Base-by-base conservation (phyloP, 2,113 vertebrate species). In the Alligator sinensis region DNA sequence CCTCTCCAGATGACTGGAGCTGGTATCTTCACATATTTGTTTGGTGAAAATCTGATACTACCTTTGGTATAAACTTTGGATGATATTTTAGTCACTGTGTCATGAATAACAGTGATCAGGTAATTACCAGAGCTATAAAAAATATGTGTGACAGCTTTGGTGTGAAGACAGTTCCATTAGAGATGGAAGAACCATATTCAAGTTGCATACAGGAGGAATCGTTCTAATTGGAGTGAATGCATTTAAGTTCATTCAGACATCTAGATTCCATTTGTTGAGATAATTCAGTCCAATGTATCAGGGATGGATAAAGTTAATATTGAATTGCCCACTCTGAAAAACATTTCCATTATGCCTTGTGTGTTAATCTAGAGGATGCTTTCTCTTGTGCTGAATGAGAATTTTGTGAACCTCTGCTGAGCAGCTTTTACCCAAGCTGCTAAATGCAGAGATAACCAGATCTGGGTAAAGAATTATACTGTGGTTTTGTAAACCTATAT, bases 41-140 rank as follows among this genome's bases (percentile, higher is more conserved):
- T 74, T 30, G 22, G 60, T 88, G 77, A 24, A 2, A 4, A 80
- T 66, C 87, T 57, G 61, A 21, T 34, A 77, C 84, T 54, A 27
- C 88, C 95, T 60, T 0, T 9, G 21, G 18, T 57, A 22, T 82
- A 89, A 89, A 10, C 21, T 75, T 83, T 57, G 63, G 81, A 85
- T 88, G 38, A 94, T 16, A 75, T 77, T 24, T 90, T 84, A 84
- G 76, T 81, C 84, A 34, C 77, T 55, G 88, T n/a, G 61, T 88
- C 21, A 91, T 9, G n/a, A 76, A 91, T 82, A 75, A 34, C 80
- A 62, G n/a, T 86, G 62, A 86, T 38, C 75, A 34, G 8, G 93
- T 83, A 11, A 21, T 88, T 92, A 85, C 25, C 16, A 88, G 61
- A 89, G 89, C 80, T 47, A 47, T 47, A 47, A 47, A 47, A 47